Percentiles rank a stretch among this genome's conserved stretches.
phyloP scores from a whole-genome alignment of 2,888 invertebrate genomes.

The Cheilosia vulpina region DNA sequence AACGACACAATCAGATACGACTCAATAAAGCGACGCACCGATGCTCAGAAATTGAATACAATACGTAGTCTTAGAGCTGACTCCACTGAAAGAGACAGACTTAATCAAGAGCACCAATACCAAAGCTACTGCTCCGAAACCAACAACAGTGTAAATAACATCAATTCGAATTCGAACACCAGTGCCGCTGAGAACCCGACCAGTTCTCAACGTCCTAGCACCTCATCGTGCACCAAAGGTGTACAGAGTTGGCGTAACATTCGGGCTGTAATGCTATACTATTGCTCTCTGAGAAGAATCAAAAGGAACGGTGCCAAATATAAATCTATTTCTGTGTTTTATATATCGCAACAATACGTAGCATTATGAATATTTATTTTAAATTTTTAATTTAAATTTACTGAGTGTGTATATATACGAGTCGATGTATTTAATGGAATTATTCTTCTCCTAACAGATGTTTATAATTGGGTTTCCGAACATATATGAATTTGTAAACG shows the following conservation, averaged over 20 bases:
- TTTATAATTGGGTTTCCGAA: constrained; percentile 66
- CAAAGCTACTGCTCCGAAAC: constrained; percentile 76
- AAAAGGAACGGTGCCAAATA: constrained; percentile 88
- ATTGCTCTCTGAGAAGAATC: constrained; percentile 94
- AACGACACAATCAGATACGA: constrained; percentile 73
- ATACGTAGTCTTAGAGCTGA: constrained; percentile 77
- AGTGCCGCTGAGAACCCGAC: constrained; percentile 58
- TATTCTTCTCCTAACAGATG: constrained; percentile 57
- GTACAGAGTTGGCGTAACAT: constrained; percentile 93
- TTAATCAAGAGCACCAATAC: constrained; percentile 77
- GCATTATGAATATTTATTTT: constrained; percentile 31
- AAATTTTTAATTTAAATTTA: constrained; percentile 23
- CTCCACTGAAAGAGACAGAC: constrained; percentile 82
- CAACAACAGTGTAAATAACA: constrained; percentile 73
- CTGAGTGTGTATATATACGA: constrained; percentile 57
- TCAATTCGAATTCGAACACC: constrained; percentile 70
- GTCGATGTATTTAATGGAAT: constrained; percentile 61
- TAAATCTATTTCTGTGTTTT: constrained; percentile 46
- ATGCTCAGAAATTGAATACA: constrained; percentile 67
- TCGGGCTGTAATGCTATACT: constrained; percentile 94
- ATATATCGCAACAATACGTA: constrained; percentile 60
- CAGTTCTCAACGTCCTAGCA: constrained; percentile 68
- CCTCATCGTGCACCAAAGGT: constrained; percentile 76
- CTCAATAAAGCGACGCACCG: constrained; percentile 65
- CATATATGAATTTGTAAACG: constrained; percentile 40